Conservation (phyloP, 2,113 vertebrate species). For the Rhinopomastus cyanomelas region DNA sequence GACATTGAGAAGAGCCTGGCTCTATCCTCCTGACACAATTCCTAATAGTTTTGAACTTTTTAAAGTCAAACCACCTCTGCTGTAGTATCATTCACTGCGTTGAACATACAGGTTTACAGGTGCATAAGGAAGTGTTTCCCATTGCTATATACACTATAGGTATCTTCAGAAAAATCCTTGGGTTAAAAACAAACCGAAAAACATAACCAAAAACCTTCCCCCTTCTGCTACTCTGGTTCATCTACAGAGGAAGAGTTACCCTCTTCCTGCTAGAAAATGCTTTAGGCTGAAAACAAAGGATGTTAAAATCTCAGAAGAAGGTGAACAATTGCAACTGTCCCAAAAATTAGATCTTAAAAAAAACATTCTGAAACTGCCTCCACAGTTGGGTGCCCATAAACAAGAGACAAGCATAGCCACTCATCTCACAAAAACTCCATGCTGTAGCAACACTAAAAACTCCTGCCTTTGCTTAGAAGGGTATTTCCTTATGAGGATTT, state of each 20-base stretch:
- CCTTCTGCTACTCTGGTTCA: not conserved
- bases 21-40: too few species aligned
- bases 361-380: not conserved
- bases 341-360: not conserved
- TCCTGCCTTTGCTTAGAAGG: not conserved
- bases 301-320: not conserved
- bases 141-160: not conserved
- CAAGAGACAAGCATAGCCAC: not conserved
- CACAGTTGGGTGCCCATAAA: not conserved
- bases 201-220: not conserved
- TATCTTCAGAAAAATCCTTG: not conserved
- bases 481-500: not conserved
- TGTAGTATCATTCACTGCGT: not conserved
- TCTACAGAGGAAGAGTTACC: not conserved
- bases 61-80: not conserved
- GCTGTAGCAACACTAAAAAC: not conserved
- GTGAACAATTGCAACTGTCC: not conserved
- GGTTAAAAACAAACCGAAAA: not conserved
- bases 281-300: not conserved
- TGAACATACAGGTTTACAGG: not conserved
- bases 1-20: too few species aligned
- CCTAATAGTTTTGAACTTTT: not conserved
- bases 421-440: not conserved
- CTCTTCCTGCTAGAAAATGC: not conserved
- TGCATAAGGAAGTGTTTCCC: not conserved